Base-by-base conservation (phyloP, 1,140 invertebrate genomes). In the Pectinophora gossypiella region DNA sequence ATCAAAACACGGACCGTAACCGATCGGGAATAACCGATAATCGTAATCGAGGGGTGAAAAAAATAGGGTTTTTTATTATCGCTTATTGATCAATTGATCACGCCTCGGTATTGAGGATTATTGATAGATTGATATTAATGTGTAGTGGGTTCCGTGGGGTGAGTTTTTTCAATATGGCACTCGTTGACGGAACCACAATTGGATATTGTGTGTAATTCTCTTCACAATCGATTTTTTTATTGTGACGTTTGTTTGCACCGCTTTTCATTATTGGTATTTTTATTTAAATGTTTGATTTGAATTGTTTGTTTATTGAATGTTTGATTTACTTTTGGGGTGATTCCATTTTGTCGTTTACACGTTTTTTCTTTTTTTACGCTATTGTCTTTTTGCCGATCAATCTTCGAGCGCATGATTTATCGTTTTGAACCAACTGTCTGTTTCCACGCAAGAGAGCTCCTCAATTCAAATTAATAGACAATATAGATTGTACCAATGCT, bases 41-140 rank as follows among this genome's bases (percentile, higher is more conserved):
- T 51, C 51, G 67, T 68, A 63, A 68, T 69, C 48, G 61, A 68
- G 78, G 72, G 71, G 66, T 60, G 52, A 59, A 70, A 70, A 66
- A 69, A 52, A 56, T 52, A 64, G 65, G 64, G 53, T 48, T 66
- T 74, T 74, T 79, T 72, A 68, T 65, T 77, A 78, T 80, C 51
- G 64, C 53, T 64, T 61, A 68, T 56, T 72, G 74, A 75, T 81
- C 74, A 77, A 81, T 86, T 80, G 83, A 79, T 86, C 83, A 77
- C 83, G 83, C 81, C 83, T 77, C 55, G 54, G 62, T 70, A 77
- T 77, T 80, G 73, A 71, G 55, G 65, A 76, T 72, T 83, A 86
- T 86, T 86, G 83, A 84, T 83, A 76, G 72, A 85, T 83, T 82
- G 80, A 76, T 80, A 82, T 78, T 80, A 76, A 83, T 79, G 72